Conservation (phyloP, 1,140 invertebrate genomes). For the Littorina saxatilis region DNA sequence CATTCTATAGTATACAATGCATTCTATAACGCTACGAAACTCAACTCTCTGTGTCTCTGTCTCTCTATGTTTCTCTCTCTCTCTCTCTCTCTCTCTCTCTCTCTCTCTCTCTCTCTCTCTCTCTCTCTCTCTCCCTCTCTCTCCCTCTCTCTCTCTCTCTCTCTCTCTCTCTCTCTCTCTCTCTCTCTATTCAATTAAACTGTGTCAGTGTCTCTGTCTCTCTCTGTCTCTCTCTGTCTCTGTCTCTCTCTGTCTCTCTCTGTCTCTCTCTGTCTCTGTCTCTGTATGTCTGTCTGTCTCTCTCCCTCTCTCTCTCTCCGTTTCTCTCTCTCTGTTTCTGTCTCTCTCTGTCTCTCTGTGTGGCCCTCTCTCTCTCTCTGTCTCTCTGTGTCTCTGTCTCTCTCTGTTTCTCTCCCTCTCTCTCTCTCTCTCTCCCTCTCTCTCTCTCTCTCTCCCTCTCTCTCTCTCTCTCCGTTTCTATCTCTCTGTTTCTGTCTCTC, state of each 20-base stretch:
- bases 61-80: too few relatives aligned
- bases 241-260: not conserved
- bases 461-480: not conserved
- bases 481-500: not conserved
- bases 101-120: too few relatives aligned
- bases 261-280: not conserved
- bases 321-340: not conserved
- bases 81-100: too few relatives aligned
- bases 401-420: not conserved
- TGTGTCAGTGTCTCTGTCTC: slow-evolving; percentile 9
- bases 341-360: not conserved
- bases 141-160: too few relatives aligned
- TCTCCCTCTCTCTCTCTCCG: not conserved
- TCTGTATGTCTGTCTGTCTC: slow-evolving; percentile 1
- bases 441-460: not conserved
- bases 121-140: too few relatives aligned
- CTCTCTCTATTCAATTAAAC: too few relatives aligned
- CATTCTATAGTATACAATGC: too few relatives aligned
- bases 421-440: too few relatives aligned
- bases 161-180: too few relatives aligned
- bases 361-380: not conserved
- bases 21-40: too few relatives aligned
- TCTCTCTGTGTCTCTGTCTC: slow-evolving; percentile 5
- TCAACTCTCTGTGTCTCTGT: too few relatives aligned
- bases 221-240: slow-evolving; percentile 8